Base-by-base conservation (phyloP, 1,140 invertebrate genomes). In the Protaetia brevitarsis region DNA sequence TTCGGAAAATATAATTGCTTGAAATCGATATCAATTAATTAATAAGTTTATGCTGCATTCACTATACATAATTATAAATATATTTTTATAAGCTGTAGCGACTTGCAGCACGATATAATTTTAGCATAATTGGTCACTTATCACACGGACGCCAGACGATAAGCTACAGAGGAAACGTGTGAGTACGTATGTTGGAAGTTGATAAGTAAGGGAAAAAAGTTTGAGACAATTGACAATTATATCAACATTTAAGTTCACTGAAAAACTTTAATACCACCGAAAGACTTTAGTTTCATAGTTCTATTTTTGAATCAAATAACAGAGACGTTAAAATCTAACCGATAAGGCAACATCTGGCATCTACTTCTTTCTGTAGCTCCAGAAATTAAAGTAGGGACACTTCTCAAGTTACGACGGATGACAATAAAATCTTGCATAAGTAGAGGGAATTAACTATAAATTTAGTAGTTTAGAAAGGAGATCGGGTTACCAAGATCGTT, bases 371-470 rank as follows among this genome's bases (percentile, higher is more conserved):
- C 3, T 11, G 19, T 7, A 51, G 16, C 21, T 13, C 21, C 3
- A 51, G 19, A 51, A 51, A 51, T 51, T 51, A 51, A 26, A 51
- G 11, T 23, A 19, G 19, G 41, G 41, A 51, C 19, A 23, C 19
- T 51, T 51, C 41, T 51, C 41, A 23, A 51, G 41, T 51, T 51
- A 51, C 41, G 41, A 6, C 41, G 19, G 41, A 51, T 51, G 41
- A 51, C 41, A 51, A 51, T 51, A 51, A 51, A 51, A 51, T 51
- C 41, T 26, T 51, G 41, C 19, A 51, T 26, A 51, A 51, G 41
- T 26, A 26, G 41, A 19, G 16, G 11, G 41, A 51, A 51, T 23
- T 51, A 51, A 19, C 41, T 10, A 26, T 51, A 51, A 51, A 51
- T 51, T 51, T 51, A 51, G 19, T 16, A 26, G 41, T 51, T 23